Conservation (phyloP, 2,797 vertebrate species). For the Fringilla coelebs region DNA sequence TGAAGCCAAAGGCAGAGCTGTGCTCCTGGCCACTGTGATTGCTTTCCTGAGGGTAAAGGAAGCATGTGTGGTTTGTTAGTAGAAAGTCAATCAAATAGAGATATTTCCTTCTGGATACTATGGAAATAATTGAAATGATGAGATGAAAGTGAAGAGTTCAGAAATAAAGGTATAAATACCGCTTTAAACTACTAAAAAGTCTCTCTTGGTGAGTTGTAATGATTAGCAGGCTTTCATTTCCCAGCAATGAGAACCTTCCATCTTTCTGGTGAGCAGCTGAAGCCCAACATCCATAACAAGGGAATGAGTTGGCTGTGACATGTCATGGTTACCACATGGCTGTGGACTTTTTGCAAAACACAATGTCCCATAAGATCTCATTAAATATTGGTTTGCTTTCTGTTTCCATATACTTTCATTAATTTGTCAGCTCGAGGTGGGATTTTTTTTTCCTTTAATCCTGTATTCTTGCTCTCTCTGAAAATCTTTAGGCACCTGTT, state of each 20-base stretch:
- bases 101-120: background rate
- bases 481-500: background rate
- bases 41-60: background rate
- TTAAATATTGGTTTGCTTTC: background rate
- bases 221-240: background rate
- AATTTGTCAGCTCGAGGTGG: background rate
- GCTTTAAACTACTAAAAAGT: background rate
- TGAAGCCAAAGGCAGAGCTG: background rate
- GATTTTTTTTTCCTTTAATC: background rate
- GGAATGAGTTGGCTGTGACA: background rate
- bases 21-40: background rate
- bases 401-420: background rate
- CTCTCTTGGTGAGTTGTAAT: background rate
- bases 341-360: background rate
- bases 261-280: background rate
- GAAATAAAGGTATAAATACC: background rate
- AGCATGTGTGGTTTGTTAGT: background rate
- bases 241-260: background rate
- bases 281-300: background rate
- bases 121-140: background rate
- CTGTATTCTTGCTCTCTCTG: background rate
- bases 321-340: background rate
- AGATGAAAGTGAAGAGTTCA: background rate
- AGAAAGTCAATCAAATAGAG: background rate
- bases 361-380: background rate